Base-by-base conservation (phyloP, 2,113 vertebrate species). In the Machaerirhynchus nigripectus region DNA sequence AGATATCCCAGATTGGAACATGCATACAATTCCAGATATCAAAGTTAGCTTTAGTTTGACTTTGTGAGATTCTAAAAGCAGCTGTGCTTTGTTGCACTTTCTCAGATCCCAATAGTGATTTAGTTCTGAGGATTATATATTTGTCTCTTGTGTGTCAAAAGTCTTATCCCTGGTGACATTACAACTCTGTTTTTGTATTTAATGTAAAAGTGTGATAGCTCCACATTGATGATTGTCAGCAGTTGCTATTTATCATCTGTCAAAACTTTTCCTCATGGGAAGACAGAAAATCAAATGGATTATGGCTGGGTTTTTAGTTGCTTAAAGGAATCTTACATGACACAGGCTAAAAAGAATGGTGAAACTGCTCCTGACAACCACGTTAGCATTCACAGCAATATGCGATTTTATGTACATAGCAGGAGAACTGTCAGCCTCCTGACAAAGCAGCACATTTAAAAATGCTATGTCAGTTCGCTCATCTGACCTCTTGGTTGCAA, bases 171-270 rank as follows among this genome's bases (percentile, higher is more conserved):
- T 97, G 87, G 98, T 98, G 98, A 98, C 98, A 98, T 98, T 98
- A 98, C 98, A 97, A 98, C 98, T 98, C 98, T 98, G 98, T 97
- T 98, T 98, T 98, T 98, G 97, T 98, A 99, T 98, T 98, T 98
- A 98, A 98, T 98, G 98, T 98, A 98, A 98, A 98, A 98, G 98
- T 96, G 93, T 97, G 98, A 98, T 98, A 97, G 98, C 97, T 98
- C 97, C 98, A 39, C 98, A 98, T 98, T 99, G 98, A 98, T 98
- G 98, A 99, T 98, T 99, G 99, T 99, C 98, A 99, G 98, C 98
- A 97, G 97, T 97, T 98, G 98, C 98, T 99, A 99, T 99, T 99
- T 99, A 99, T 99, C 99, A 99, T 98, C 98, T 98, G 98, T 99
- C 99, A 99, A 98, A 98, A 97, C 96, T 97, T 98, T 98, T 98